Evolutionary conservation across 2,113 vertebrate genomes (phyloP).

Genomic region (Uropsilus gracilis): DNA sequence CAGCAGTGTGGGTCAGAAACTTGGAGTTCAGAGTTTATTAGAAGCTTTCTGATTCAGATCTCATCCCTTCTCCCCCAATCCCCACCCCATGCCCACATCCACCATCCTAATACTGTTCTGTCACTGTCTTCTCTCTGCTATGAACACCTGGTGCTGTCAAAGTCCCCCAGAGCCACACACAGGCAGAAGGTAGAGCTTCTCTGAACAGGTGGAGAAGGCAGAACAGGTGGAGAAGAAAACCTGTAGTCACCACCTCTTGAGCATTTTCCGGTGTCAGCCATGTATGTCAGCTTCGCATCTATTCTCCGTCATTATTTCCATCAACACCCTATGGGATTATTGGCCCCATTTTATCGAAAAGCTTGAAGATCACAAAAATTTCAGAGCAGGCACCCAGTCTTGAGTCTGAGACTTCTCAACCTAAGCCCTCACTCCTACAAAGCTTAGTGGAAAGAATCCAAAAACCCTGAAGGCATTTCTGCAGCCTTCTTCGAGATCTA

Average conservation of each 20-base stretch:
- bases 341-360: neutral
- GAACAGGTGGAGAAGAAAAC: neutral
- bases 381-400: neutral
- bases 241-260: neutral
- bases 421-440: neutral
- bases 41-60: neutral
- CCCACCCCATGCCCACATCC: too few species aligned
- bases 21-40: neutral
- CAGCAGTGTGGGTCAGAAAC: neutral
- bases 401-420: neutral
- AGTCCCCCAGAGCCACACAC: neutral
- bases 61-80: neutral
- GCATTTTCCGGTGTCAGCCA: neutral
- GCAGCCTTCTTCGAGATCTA: neutral
- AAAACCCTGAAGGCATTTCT: neutral
- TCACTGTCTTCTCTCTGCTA: neutral
- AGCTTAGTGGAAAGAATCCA: neutral
- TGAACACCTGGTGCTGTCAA: neutral
- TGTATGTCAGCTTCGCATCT: neutral
- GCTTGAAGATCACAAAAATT: neutral
- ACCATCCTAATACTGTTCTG: neutral
- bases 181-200: neutral
- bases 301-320: neutral
- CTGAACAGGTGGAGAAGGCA: neutral
- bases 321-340: too few species aligned